These are phyloP conservation scores for Paramuricea clavata DNA, from an alignment of 92 coral and sea anemone genomes.

Conservation along the genomic window DNA sequence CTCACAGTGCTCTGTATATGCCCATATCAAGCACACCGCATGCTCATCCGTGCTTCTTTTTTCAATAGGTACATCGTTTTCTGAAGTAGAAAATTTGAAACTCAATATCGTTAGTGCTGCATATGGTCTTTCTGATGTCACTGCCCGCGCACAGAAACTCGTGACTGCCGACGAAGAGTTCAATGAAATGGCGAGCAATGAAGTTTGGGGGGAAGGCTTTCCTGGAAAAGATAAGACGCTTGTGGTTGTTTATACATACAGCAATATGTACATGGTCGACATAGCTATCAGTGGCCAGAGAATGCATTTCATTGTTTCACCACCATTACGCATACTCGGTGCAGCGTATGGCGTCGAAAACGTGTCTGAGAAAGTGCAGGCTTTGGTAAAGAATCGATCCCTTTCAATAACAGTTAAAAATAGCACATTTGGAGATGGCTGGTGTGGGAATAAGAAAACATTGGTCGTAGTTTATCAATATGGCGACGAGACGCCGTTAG, in stretches of 20 bases:
- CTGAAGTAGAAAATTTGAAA: not conserved
- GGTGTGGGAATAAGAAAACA: not conserved
- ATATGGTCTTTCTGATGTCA: not conserved
- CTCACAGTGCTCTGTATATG: no score
- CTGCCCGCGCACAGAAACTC: not conserved
- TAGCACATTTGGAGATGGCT: not conserved
- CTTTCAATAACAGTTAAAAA: not conserved
- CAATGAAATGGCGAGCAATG: not conserved
- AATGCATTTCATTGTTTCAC: not conserved
- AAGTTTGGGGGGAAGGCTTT: not conserved
- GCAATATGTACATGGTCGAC: not conserved
- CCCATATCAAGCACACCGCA: no score
- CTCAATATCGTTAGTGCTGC: not conserved
- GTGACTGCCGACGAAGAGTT: not conserved
- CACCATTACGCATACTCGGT: not conserved
- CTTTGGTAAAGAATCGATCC: not conserved
- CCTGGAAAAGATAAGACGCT: not conserved
- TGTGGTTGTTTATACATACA: not conserved
- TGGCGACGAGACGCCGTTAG: not conserved
- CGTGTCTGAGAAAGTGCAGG: not conserved
- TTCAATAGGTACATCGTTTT: not conserved
- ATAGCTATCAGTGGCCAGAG: not conserved
- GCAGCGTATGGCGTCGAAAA: not conserved
- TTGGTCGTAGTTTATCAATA: slow-evolving; percentile 1
- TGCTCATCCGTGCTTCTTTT: no score